Evolutionary conservation across 1,140 invertebrate species (phyloP).

Genomic region (Saccostrea cuccullata): DNA sequence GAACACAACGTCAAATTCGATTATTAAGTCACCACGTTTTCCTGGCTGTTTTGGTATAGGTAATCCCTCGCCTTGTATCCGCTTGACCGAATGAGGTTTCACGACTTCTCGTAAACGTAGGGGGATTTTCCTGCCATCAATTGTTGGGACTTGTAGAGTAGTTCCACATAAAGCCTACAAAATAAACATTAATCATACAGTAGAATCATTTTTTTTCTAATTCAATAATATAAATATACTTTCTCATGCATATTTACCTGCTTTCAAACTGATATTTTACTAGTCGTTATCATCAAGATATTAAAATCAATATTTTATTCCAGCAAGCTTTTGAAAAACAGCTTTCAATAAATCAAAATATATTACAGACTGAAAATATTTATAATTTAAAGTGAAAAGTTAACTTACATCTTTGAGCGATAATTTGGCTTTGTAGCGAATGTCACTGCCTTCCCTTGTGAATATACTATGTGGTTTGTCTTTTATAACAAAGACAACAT

Average conservation of each 20-base stretch:
- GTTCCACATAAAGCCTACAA: conserved; percentile 92
- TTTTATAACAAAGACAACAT: conserved; percentile 99
- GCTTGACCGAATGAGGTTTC: conserved; percentile 93
- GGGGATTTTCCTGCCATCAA: conserved; percentile 90
- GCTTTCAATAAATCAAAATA: neutral
- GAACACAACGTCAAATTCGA: conserved; percentile 98
- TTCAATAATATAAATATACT: too few relatives aligned
- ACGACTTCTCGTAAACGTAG: conserved; percentile 93
- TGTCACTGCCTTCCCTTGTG: conserved; percentile 96
- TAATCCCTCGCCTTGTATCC: conserved; percentile 94
- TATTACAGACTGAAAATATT: neutral
- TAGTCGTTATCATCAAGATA: too few relatives aligned
- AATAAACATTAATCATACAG: conserved; percentile 17
- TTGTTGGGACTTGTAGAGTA: conserved; percentile 93
- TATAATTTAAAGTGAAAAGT: neutral
- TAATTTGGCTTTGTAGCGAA: conserved; percentile 92
- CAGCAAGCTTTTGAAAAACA: neutral
- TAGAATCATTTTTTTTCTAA: neutral
- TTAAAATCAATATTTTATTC: neutral
- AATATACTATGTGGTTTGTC: conserved; percentile 97
- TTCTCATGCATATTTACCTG: too few relatives aligned
- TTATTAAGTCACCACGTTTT: conserved; percentile 94
- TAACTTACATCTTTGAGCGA: conserved; percentile 90
- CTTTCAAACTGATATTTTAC: neutral
- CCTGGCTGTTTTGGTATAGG: conserved; percentile 96